Evolutionary conservation across 1,140 invertebrate genomes (phyloP).

Genomic region (Hestina assimilis): DNA sequence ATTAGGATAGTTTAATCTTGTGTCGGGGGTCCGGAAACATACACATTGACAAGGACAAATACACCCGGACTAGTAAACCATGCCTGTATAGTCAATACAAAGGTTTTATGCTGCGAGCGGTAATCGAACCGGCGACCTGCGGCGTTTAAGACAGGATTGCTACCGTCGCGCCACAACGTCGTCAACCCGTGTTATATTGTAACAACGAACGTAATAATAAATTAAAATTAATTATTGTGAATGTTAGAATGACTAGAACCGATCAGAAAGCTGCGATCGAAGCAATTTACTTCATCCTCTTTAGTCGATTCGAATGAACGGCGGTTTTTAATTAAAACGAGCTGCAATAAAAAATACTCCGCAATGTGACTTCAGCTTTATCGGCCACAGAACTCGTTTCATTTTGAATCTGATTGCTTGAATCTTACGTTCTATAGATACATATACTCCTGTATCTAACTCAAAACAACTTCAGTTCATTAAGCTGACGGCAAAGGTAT

Average conservation of each 20-base stretch:
- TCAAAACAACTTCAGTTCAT: conserved; percentile 67
- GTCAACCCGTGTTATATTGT: too few species aligned
- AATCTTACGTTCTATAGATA: too few species aligned
- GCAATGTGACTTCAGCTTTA: conserved; percentile 31
- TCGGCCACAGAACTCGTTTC: conserved; percentile 47
- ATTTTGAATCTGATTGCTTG: conserved; percentile 55
- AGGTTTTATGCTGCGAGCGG: too few species aligned
- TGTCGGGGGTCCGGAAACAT: too few species aligned
- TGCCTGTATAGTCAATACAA: too few species aligned
- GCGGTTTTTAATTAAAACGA: conserved; percentile 55
- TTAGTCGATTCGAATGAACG: conserved; percentile 28
- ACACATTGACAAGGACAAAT: too few species aligned
- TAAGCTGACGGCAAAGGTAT: conserved; percentile 54
- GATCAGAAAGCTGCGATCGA: conserved; percentile 13
- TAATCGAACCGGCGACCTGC: too few species aligned
- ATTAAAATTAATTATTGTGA: neutral
- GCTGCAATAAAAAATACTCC: conserved; percentile 48
- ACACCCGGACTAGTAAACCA: too few species aligned
- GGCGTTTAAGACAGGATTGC: too few species aligned
- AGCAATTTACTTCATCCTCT: conserved; percentile 23
- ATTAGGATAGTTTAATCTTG: too few species aligned
- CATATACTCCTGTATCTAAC: too few species aligned
- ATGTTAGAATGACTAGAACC: conserved; percentile 1
- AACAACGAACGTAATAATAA: neutral
- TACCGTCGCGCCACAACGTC: too few species aligned